These are phyloP conservation scores for Chironex yamaguchii DNA, from an alignment of 30 jellyfish, hydroid and myxozoan genomes.

Conservation along the genomic window DNA sequence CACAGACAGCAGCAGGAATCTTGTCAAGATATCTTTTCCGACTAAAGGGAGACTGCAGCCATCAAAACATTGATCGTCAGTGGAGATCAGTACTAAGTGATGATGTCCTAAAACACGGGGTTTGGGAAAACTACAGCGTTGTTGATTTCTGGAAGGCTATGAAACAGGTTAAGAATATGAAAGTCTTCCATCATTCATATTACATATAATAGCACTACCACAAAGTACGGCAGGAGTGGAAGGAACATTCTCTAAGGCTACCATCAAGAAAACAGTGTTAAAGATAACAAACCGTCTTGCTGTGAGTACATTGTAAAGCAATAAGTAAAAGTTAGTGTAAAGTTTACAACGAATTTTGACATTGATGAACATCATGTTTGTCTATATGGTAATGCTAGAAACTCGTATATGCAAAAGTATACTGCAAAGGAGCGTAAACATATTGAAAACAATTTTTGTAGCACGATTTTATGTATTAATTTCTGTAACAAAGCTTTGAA, in stretches of 20 bases:
- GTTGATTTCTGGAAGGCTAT: conserved; percentile 44
- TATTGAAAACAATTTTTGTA: background rate
- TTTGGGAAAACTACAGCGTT: conserved; percentile 20
- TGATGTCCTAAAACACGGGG: conserved; percentile 20
- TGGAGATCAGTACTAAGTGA: conserved; percentile 58
- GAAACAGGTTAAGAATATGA: conserved; percentile 3
- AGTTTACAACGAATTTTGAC: conserved; percentile 7
- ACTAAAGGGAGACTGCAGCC: conserved; percentile 6
- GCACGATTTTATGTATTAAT: background rate
- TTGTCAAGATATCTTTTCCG: background rate
- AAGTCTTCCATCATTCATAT: conserved; percentile 47
- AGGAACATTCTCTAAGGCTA: conserved; percentile 35
- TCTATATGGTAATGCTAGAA: conserved; percentile 3
- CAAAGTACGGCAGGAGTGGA: conserved; percentile 74
- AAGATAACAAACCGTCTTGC: conserved; percentile 30
- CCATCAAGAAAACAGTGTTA: conserved; percentile 52
- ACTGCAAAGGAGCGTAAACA: background rate
- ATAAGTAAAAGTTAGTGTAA: conserved; percentile 58
- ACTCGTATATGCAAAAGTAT: conserved; percentile 2
- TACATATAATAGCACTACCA: conserved; percentile 58
- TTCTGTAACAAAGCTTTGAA: background rate
- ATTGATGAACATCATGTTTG: background rate
- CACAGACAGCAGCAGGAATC: conserved; percentile 9
- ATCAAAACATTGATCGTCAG: conserved; percentile 47
- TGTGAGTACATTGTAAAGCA: conserved; percentile 43